Conservation (phyloP, 2,113 vertebrate species). For the Struthidea cinerea region DNA sequence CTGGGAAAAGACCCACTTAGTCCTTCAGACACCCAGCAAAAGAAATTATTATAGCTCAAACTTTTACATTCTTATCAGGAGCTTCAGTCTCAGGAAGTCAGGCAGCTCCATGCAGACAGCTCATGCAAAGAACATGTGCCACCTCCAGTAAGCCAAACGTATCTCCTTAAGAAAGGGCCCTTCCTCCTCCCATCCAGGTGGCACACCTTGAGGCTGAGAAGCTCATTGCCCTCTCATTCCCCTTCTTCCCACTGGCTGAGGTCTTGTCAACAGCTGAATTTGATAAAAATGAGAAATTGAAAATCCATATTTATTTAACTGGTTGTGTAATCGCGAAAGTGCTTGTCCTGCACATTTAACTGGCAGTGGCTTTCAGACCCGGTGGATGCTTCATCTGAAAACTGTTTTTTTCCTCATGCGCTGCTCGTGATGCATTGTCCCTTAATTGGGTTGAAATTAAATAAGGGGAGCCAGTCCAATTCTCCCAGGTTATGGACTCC, state of each 20-base stretch:
- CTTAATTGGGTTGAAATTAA: conserved; percentile 36
- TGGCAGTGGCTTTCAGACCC: neutral
- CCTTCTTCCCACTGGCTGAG: neutral
- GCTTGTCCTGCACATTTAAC: neutral
- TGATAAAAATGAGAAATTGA: neutral
- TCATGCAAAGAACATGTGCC: neutral
- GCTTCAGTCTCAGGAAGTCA: neutral
- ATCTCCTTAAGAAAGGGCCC: neutral
- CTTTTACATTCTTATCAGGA: neutral
- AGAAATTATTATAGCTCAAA: neutral
- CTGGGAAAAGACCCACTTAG: neutral
- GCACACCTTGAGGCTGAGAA: neutral
- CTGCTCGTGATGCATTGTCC: neutral
- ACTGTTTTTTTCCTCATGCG: neutral
- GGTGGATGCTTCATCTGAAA: neutral
- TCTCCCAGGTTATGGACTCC: neutral
- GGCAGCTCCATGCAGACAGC: neutral
- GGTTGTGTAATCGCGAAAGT: neutral
- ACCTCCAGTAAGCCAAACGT: neutral
- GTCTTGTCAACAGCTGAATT: neutral
- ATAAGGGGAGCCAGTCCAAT: neutral
- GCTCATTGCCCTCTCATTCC: neutral
- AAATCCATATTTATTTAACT: neutral
- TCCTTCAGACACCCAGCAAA: neutral
- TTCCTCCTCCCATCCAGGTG: neutral